phyloP scores from a whole-genome alignment of 2,113 vertebrate species.

The Mesembrinibis cayennensis region DNA sequence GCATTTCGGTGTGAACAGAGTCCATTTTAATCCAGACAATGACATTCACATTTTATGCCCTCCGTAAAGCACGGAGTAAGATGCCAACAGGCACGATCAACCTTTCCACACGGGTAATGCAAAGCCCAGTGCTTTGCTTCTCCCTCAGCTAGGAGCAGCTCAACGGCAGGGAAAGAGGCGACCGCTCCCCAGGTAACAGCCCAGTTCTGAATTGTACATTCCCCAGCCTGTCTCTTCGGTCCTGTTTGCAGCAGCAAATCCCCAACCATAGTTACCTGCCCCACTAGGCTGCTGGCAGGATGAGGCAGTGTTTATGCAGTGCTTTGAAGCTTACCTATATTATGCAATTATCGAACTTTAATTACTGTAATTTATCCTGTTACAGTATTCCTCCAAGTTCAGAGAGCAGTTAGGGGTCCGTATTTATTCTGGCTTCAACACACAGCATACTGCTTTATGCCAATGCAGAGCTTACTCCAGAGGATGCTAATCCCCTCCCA shows the following conservation, averaged over 20 bases:
- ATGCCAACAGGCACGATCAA: background rate
- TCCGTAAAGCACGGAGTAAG: background rate
- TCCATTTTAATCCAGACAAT: background rate
- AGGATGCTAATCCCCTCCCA: conserved; percentile 27
- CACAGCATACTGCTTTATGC: background rate
- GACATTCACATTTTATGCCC: background rate
- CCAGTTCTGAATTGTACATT: background rate
- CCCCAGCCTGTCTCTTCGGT: background rate
- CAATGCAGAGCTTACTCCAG: conserved; percentile 4
- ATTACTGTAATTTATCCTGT: conserved; percentile 15
- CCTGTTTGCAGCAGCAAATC: background rate
- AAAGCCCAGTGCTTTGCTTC: background rate
- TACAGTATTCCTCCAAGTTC: background rate
- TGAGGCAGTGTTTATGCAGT: background rate
- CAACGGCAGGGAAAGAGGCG: background rate
- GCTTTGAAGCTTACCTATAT: conserved; percentile 7
- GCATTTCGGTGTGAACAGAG: background rate
- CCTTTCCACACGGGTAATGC: background rate
- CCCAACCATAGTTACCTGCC: background rate
- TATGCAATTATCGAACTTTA: background rate
- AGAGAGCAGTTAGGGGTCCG: background rate
- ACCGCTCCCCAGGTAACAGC: background rate
- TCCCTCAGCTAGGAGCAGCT: background rate
- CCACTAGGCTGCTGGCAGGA: conserved; percentile 6
- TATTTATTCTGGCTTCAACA: background rate